Percentiles rank a stretch among this genome's conserved stretches.
phyloP scores from a whole-genome alignment of 2,797 vertebrate species.

The Philypnodon macrostomus region DNA sequence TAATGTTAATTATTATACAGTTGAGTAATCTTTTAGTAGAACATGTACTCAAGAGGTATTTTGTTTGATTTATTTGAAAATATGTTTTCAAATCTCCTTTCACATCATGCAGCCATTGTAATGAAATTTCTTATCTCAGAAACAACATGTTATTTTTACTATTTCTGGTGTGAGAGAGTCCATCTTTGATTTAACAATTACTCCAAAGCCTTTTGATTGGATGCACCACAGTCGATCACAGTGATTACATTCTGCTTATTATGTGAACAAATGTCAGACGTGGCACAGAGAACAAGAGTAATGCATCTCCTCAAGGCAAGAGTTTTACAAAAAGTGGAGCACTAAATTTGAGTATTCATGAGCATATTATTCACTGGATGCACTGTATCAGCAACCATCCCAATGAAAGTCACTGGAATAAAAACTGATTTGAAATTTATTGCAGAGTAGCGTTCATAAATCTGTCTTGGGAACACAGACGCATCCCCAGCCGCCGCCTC shows the following conservation, averaged over 20 bases:
- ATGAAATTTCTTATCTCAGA: not conserved
- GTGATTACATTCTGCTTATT: conserved; percentile 45
- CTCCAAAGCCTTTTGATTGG: conserved; percentile 44
- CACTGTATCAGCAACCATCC: conserved; percentile 67
- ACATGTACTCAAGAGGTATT: too few species aligned
- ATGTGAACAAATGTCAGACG: conserved; percentile 27
- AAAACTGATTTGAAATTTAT: conserved; percentile 74
- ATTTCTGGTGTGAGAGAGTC: conserved; percentile 22
- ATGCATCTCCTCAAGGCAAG: conserved; percentile 41
- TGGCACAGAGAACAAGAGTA: conserved; percentile 16
- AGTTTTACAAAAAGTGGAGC: conserved; percentile 38
- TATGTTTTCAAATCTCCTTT: not conserved
- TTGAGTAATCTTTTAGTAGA: too few species aligned
- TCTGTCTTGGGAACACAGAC: conserved; percentile 63
- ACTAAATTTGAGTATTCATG: conserved; percentile 68
- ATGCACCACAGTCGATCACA: conserved; percentile 47
- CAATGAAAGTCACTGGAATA: conserved; percentile 69
- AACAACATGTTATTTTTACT: conserved; percentile 10
- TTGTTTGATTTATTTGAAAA: too few species aligned
- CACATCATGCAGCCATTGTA: not conserved
- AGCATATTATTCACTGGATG: conserved; percentile 57
- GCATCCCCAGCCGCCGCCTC: conserved; percentile 60
- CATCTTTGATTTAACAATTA: conserved; percentile 56
- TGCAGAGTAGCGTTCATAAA: conserved; percentile 67
- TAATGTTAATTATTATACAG: conserved; percentile 20